These are phyloP conservation scores for Tenrec ecaudatus DNA, from an alignment of 2,113 vertebrate species.

Conservation along the genomic window DNA sequence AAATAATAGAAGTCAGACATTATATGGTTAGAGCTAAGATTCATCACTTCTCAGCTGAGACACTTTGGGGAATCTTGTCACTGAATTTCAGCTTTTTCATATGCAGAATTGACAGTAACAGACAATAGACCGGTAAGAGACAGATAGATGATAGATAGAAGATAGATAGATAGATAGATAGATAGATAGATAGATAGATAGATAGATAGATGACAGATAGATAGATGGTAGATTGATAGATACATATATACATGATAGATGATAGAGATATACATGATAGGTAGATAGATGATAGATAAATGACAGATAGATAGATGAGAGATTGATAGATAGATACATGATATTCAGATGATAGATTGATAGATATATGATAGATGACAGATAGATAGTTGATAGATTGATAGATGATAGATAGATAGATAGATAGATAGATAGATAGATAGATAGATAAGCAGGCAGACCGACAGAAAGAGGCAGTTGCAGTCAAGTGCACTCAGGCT, in stretches of 20 bases:
- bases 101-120: neutral
- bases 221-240: neutral
- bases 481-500: neutral
- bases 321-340: neutral
- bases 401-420: neutral
- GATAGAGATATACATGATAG: too few relatives aligned
- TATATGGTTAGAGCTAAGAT: neutral
- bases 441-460: neutral
- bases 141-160: too few relatives aligned
- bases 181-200: neutral
- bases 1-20: neutral
- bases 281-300: neutral
- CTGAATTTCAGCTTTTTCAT: neutral
- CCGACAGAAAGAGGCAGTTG: neutral
- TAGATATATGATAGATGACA: neutral
- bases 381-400: too few relatives aligned
- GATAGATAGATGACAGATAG: too few relatives aligned
- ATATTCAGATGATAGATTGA: neutral
- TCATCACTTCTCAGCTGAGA: neutral
- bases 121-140: neutral
- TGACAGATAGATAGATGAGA: too few relatives aligned
- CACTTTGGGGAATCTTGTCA: neutral
- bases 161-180: too few relatives aligned
- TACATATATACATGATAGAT: neutral
- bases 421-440: neutral